These are phyloP conservation scores for Lates calcarifer DNA, from an alignment of 2,113 vertebrate genomes.

Conservation along the genomic window DNA sequence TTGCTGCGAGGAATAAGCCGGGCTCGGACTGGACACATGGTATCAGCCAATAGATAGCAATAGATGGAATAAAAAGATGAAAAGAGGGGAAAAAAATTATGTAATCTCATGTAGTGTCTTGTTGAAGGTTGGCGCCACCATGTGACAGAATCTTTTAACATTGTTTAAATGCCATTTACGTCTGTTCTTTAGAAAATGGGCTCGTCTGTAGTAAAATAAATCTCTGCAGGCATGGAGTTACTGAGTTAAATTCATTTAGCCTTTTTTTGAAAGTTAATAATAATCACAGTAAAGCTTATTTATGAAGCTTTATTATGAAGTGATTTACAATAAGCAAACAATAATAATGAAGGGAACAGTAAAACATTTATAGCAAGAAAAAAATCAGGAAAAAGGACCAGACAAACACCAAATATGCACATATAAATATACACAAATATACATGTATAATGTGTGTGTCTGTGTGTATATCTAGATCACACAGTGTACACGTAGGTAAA, in stretches of 20 bases:
- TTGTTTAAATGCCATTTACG: neutral
- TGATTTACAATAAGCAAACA: neutral
- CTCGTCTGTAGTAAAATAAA: neutral
- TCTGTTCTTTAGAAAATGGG: neutral
- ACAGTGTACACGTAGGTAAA: too few relatives aligned
- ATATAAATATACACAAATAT: neutral
- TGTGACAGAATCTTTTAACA: slow-evolving; percentile 51
- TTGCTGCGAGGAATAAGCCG: slow-evolving; percentile 51
- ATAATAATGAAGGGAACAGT: neutral
- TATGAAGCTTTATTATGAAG: neutral
- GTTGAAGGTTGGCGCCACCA: slow-evolving; percentile 72
- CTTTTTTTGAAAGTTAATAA: neutral
- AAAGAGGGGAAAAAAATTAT: slow-evolving; percentile 34
- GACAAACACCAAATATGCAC: neutral
- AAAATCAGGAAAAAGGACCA: neutral
- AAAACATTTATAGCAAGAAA: neutral
- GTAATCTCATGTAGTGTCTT: slow-evolving; percentile 31
- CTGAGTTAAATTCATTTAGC: neutral
- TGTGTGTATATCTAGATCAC: neutral
- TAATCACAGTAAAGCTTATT: neutral
- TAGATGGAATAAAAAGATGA: slow-evolving; percentile 29
- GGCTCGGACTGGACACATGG: slow-evolving; percentile 42
- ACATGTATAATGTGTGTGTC: neutral
- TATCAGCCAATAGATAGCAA: slow-evolving; percentile 43
- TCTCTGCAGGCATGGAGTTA: neutral